Conservation (phyloP, 2,888 invertebrate species). For the Coelogynopora nodosa region DNA sequence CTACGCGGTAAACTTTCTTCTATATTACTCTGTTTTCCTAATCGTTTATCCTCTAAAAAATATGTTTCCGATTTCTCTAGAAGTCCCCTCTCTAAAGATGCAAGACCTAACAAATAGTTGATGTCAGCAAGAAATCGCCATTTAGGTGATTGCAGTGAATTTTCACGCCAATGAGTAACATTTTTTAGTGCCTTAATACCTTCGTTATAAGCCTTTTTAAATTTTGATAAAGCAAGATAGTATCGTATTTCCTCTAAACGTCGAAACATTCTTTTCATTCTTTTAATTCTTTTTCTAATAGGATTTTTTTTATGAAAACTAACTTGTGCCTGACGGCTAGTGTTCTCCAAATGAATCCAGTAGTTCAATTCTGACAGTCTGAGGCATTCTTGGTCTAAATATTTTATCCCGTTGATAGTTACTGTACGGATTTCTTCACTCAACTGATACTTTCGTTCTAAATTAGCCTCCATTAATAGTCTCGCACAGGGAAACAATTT, state of each 20-base stretch:
- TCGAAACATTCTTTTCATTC: background rate
- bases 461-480: background rate
- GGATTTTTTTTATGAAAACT: no score
- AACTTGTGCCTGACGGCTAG: background rate
- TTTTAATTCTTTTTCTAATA: background rate
- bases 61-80: background rate
- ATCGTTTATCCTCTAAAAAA: background rate
- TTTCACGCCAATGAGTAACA: background rate
- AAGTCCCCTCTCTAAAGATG: background rate
- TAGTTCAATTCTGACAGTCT: background rate
- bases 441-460: background rate
- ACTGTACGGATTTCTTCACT: background rate
- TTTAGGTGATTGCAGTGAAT: background rate
- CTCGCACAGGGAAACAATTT: background rate
- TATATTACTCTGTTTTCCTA: background rate
- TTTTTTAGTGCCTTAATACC: background rate
- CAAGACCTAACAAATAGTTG: background rate
- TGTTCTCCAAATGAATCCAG: background rate
- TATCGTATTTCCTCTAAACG: background rate
- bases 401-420: background rate
- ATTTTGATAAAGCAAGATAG: background rate
- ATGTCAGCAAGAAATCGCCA: background rate
- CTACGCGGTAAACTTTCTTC: background rate
- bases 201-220: background rate
- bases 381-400: background rate